A percentile compares a stretch with the other conserved stretches of the same genome.
Evolutionary conservation across 2,888 invertebrate genomes (phyloP).

Genomic region (Anticlea derivata): DNA sequence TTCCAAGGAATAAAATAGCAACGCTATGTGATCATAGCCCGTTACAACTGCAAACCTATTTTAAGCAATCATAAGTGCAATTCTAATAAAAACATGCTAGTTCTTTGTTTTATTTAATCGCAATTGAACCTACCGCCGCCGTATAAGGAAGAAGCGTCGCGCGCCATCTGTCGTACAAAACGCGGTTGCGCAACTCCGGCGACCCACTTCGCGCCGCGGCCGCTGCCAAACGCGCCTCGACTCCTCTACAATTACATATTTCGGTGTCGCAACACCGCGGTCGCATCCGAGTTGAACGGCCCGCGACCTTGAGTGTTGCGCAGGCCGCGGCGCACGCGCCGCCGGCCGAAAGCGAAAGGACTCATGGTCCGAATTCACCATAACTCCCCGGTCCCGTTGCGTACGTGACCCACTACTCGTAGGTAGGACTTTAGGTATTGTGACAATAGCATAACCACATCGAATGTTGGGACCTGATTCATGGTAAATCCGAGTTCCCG

Average conservation of each 20-base stretch:
- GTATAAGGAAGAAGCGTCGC: conserved; percentile 72
- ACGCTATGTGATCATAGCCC: conserved; percentile 43
- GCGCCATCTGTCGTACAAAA: conserved; percentile 77
- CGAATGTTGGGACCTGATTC: conserved; percentile 47
- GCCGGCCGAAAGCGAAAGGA: conserved; percentile 80
- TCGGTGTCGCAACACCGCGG: conserved; percentile 79
- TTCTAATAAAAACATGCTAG: conserved; percentile 39
- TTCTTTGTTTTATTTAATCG: conserved; percentile 48
- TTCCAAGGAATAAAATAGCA: conserved; percentile 37
- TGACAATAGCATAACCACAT: conserved; percentile 51
- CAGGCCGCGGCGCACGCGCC: conserved; percentile 56
- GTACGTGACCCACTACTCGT: conserved; percentile 68
- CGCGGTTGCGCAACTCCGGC: conserved; percentile 71
- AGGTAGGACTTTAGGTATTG: conserved; percentile 37
- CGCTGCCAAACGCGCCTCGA: conserved; percentile 80
- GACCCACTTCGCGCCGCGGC: conserved; percentile 76
- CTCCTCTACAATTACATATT: conserved; percentile 83
- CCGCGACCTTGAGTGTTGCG: conserved; percentile 81
- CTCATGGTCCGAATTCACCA: conserved; percentile 60
- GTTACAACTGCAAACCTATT: conserved; percentile 38
- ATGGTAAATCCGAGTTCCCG: conserved; percentile 35
- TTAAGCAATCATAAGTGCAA: conserved; percentile 31
- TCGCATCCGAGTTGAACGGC: conserved; percentile 84
- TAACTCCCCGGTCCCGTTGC: conserved; percentile 42
- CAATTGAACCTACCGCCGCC: conserved; percentile 43